These are phyloP conservation scores for Platycnemis pennipes DNA, from an alignment of 2,888 invertebrate species.

Conservation along the genomic window DNA sequence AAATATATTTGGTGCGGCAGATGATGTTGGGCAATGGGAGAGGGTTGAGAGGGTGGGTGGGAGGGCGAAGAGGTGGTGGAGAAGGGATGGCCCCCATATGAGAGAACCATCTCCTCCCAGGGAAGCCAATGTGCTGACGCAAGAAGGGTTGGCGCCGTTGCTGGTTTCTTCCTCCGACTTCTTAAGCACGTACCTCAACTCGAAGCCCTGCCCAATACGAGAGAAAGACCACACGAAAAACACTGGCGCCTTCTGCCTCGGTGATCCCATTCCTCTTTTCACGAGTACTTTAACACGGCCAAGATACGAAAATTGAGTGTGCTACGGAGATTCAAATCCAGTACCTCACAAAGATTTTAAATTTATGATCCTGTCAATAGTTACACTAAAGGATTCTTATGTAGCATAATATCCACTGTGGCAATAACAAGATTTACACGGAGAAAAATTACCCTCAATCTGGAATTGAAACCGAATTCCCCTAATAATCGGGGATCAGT, in stretches of 20 bases:
- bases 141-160: not conserved
- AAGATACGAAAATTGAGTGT: no score
- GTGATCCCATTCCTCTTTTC: not conserved
- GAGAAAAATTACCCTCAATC: no score
- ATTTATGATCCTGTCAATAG: no score
- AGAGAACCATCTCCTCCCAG: not conserved
- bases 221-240: not conserved
- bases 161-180: not conserved
- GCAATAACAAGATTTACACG: no score
- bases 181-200: slow-evolving; percentile 28
- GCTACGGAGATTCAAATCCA: no score
- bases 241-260: not conserved
- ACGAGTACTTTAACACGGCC: not conserved
- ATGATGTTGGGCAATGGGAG: not conserved
- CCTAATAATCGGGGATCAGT: no score
- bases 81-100: no score
- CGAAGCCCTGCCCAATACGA: not conserved
- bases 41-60: not conserved
- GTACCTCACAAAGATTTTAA: no score
- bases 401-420: no score
- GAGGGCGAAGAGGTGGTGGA: not conserved
- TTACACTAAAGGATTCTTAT: no score
- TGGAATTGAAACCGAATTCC: no score
- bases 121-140: slow-evolving; percentile 22
- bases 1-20: not conserved